Base-by-base conservation (phyloP, 2,888 invertebrate species). In the Cyclophora albipunctata region DNA sequence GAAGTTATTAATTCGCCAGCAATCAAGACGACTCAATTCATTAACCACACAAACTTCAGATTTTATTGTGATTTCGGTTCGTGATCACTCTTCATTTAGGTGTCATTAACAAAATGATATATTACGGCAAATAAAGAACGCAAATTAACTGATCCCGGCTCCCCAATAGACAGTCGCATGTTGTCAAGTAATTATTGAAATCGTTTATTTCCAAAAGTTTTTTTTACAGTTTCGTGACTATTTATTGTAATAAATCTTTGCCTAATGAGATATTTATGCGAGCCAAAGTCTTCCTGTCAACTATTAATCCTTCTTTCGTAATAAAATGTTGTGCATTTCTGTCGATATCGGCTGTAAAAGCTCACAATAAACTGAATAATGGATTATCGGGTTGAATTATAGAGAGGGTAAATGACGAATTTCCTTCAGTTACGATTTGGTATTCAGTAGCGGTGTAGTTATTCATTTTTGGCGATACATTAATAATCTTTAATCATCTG, bases 231-330 rank as follows among this genome's bases (percentile, higher is more conserved):
- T 74, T 76, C 88, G 86, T 87, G 88, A 86, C 85, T 81, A 76
- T 70, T 78, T 60, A 68, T 68, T 73, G 77, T 75, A 73, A 85
- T 88, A 87, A 88, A 88, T 88, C 87, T 85, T 78, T 59, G 54
- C 54, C 74, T 88, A 87, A 88, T 85, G 88, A 88, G 88, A 79
- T 87, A 86, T 87, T 87, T 87, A 87, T 87, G 83, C 84, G 82
- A 75, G 61, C 66, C 55, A 60, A 62, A 69, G 69, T 70, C 76
- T 78, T 75, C 71, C 82, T 82, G 83, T 79, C 83, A 77, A 76
- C 83, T 75, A 84, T 84, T 84, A 85, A 85, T 84, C 80, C 83
- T 81, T 83, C 73, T 73, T 68, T 75, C 63, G 66, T 66, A 59
- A 64, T 70, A 71, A 74, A 74, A 75, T 70, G 20, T 68, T 69